Conservation (phyloP, 23 tunicate genomes). For the Corella eumyota region DNA sequence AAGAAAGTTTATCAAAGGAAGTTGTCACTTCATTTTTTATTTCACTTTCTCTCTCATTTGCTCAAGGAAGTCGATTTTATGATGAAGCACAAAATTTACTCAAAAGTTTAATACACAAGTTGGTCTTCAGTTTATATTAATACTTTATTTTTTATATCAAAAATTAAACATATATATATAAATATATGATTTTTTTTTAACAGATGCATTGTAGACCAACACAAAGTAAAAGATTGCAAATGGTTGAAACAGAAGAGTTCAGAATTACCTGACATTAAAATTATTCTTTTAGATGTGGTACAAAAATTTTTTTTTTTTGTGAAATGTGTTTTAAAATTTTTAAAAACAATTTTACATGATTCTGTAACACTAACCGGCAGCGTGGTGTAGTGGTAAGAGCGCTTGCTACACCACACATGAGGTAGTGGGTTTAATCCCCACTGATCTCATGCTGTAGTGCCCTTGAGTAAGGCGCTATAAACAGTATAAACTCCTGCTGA, state of each 20-base stretch:
- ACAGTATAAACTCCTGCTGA: too few species aligned
- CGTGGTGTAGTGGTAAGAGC: too few species aligned
- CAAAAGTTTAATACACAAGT: slow-evolving; percentile 21
- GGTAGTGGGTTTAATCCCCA: too few species aligned
- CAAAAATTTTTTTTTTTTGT: neutral
- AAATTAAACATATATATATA: neutral
- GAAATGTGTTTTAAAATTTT: too few species aligned
- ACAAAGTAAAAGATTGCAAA: slow-evolving; percentile 19
- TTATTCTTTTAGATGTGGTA: slow-evolving; percentile 11
- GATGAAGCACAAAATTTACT: slow-evolving; percentile 31
- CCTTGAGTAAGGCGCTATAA: too few species aligned
- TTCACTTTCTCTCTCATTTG: slow-evolving; percentile 17
- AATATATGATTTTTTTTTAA: neutral
- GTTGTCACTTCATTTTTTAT: slow-evolving; percentile 30
- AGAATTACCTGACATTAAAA: slow-evolving; percentile 17
- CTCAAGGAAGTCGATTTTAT: slow-evolving; percentile 31
- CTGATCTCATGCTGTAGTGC: too few species aligned
- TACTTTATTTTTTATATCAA: neutral
- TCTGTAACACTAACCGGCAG: too few species aligned
- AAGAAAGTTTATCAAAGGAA: slow-evolving; percentile 14
- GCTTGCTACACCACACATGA: too few species aligned
- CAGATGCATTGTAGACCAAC: slow-evolving; percentile 26
- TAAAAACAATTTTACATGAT: too few species aligned
- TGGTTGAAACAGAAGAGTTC: slow-evolving; percentile 18
- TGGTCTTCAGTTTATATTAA: neutral